Conservation (phyloP, 2,113 vertebrate species). For the Capricornis sumatraensis region DNA sequence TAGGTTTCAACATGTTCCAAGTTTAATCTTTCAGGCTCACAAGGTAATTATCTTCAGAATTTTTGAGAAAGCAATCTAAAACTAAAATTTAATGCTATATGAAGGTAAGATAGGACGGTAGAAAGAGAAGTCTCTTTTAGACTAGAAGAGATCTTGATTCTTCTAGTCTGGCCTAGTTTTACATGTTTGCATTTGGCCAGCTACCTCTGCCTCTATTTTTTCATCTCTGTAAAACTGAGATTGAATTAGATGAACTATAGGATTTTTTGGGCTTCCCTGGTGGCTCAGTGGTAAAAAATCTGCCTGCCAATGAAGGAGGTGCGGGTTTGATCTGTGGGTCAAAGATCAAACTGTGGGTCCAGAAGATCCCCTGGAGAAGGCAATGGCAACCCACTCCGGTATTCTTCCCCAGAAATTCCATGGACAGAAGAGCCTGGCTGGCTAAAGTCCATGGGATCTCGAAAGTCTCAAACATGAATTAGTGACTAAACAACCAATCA, state of each 20-base stretch:
- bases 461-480: neutral
- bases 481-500: neutral
- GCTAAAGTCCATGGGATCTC: neutral
- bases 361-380: neutral
- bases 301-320: neutral
- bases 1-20: neutral
- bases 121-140: neutral
- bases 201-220: neutral
- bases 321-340: neutral
- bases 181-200: neutral
- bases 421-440: neutral
- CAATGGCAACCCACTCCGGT: neutral
- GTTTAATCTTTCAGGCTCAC: neutral
- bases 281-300: neutral
- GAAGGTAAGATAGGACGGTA: neutral
- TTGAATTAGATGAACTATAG: neutral
- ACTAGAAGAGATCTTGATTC: neutral
- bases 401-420: neutral
- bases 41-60: neutral
- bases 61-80: neutral
- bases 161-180: neutral
- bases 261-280: neutral
- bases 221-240: neutral
- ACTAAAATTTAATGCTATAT: neutral
- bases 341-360: neutral